Conservation (phyloP, 2,113 vertebrate species). For the Pardalotus punctatus region DNA sequence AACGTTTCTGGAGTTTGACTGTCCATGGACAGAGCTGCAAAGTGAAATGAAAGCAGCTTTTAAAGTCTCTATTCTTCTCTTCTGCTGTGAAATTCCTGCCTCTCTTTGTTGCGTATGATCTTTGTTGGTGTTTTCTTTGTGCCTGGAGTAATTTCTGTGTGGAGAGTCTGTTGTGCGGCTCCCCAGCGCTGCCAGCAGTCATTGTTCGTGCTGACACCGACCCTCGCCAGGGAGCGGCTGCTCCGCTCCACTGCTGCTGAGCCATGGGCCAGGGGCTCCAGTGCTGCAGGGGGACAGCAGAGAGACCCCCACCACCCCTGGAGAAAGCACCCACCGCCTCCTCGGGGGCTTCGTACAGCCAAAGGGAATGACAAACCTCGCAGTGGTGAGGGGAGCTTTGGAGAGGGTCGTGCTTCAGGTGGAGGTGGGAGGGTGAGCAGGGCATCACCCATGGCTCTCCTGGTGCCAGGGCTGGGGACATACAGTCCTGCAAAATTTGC, state of each 20-base stretch:
- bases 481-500: not conserved
- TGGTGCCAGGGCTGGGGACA: not conserved
- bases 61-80: slow-evolving; percentile 39
- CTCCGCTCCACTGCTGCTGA: not conserved
- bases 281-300: accelerated
- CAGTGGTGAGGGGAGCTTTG: accelerated
- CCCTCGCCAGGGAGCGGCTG: not conserved
- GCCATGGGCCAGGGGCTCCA: not conserved
- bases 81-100: slow-evolving; percentile 44
- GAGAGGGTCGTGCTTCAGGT: not conserved
- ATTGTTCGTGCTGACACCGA: not conserved
- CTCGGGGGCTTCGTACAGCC: accelerated
- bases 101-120: slow-evolving; percentile 37
- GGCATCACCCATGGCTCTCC: not conserved
- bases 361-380: no score
- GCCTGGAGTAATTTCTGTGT: slow-evolving; percentile 50
- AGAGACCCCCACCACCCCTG: accelerated
- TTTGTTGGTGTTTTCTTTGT: slow-evolving; percentile 66
- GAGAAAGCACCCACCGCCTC: accelerated
- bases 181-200: not conserved
- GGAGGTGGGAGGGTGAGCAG: not conserved
- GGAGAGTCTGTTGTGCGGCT: slow-evolving; percentile 13
- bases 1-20: slow-evolving; percentile 31
- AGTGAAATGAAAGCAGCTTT: slow-evolving; percentile 58
- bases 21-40: not conserved